phyloP scores from a whole-genome alignment of 2,113 vertebrate genomes.

The Mohoua ochrocephala region DNA sequence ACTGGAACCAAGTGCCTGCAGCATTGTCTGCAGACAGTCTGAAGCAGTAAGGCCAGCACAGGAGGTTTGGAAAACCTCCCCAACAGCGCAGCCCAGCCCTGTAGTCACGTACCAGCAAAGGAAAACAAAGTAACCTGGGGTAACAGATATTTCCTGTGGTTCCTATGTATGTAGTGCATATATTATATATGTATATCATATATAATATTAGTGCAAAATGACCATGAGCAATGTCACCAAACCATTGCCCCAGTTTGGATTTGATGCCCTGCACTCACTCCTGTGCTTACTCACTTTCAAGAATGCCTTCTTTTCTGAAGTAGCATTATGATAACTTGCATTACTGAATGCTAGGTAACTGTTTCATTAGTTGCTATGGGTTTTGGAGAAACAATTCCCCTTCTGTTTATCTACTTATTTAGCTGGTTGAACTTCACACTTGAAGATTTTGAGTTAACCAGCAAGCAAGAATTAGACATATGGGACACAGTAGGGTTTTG shows the following conservation, averaged over 20 bases:
- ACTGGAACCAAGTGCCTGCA: not conserved
- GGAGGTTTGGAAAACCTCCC: not conserved
- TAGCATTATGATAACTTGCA: not conserved
- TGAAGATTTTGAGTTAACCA: not conserved
- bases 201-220: not conserved
- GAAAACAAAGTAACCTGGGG: not conserved
- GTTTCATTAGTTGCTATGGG: not conserved
- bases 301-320: not conserved
- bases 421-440: not conserved
- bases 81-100: not conserved
- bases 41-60: not conserved
- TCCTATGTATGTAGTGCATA: not conserved
- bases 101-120: not conserved
- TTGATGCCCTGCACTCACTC: not conserved
- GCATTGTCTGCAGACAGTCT: not conserved
- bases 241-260: not conserved
- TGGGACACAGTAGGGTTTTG: not conserved
- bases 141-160: not conserved
- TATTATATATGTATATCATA: not conserved
- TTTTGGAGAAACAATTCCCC: not conserved
- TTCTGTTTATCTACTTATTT: not conserved
- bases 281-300: not conserved
- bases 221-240: not conserved
- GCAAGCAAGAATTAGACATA: not conserved
- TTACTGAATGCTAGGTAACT: not conserved